A percentile compares a stretch with the other conserved stretches of the same genome.
phyloP scores from a whole-genome alignment of 2,888 invertebrate species.

The Eupithecia pulchellata region DNA sequence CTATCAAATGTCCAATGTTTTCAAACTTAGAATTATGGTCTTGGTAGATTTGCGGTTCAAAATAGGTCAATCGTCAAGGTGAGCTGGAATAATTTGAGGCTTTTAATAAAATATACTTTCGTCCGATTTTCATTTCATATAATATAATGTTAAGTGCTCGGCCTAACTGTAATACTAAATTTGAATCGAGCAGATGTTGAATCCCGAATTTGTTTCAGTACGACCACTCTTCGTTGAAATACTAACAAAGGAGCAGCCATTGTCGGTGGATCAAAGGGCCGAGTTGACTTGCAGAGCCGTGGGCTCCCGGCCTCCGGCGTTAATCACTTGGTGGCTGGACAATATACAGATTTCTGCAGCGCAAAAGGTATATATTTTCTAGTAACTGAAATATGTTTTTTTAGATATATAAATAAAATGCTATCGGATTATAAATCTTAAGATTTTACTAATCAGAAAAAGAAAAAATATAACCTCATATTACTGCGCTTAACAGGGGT shows the following conservation, averaged over 20 bases:
- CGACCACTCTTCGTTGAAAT: constrained; percentile 92
- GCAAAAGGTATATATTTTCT: constrained; percentile 76
- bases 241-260: constrained; percentile 91
- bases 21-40: too few relatives aligned
- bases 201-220: constrained; percentile 85
- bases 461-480: too few relatives aligned
- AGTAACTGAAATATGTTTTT: neutral
- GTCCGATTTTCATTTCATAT: too few relatives aligned
- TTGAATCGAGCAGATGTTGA: neutral
- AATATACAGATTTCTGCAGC: constrained; percentile 84
- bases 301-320: constrained; percentile 94
- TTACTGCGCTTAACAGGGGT: too few relatives aligned
- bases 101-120: too few relatives aligned
- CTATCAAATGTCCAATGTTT: too few relatives aligned
- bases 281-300: constrained; percentile 93
- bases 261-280: constrained; percentile 93
- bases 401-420: neutral
- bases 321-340: constrained; percentile 94
- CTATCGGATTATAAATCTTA: neutral
- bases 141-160: too few relatives aligned
- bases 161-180: neutral
- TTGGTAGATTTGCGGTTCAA: too few relatives aligned
- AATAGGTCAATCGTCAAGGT: too few relatives aligned
- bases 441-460: neutral
- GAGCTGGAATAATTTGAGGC: too few relatives aligned